phyloP scores from a whole-genome alignment of 2,888 invertebrate species.

The Allacma fusca region DNA sequence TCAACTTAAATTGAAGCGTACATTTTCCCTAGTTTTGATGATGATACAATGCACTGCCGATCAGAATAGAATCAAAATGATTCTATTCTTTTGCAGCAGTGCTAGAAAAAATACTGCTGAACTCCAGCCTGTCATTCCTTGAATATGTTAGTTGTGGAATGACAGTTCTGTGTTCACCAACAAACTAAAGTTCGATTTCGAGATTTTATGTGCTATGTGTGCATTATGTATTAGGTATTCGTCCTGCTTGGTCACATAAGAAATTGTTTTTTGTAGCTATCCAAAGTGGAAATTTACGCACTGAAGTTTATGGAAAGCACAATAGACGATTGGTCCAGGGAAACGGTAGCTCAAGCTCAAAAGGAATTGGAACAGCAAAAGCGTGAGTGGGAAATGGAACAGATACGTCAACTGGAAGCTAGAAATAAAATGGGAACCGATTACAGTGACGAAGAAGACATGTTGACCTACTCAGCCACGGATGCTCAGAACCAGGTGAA shows the following conservation, averaged over 20 bases:
- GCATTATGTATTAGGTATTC: no score
- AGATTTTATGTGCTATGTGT: no score
- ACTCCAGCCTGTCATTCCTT: constrained; percentile 37
- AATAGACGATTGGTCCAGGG: constrained; percentile 78
- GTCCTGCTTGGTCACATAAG: no score
- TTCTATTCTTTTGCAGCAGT: constrained; percentile 35
- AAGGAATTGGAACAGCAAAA: constrained; percentile 85
- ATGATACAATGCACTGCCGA: constrained; percentile 24
- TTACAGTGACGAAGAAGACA: constrained; percentile 71
- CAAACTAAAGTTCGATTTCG: neutral
- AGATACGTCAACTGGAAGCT: constrained; percentile 69
- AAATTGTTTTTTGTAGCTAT: constrained; percentile 72
- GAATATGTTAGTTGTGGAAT: constrained; percentile 33
- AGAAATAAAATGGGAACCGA: constrained; percentile 69
- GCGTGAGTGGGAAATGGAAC: constrained; percentile 86
- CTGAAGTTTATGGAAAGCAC: constrained; percentile 91
- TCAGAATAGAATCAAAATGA: constrained; percentile 30
- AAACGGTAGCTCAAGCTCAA: constrained; percentile 87
- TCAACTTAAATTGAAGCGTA: no score
- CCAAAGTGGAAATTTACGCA: constrained; percentile 94
- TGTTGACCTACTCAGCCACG: constrained; percentile 78
- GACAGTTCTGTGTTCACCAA: constrained; percentile 33
- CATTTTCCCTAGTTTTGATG: neutral
- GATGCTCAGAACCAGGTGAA: constrained; percentile 86
- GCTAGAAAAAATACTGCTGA: constrained; percentile 32